A percentile compares a stretch with the other conserved stretches of the same genome.
Evolutionary conservation across 2,113 vertebrate species (phyloP).

Genomic region (Ornithorhynchus anatinus): DNA sequence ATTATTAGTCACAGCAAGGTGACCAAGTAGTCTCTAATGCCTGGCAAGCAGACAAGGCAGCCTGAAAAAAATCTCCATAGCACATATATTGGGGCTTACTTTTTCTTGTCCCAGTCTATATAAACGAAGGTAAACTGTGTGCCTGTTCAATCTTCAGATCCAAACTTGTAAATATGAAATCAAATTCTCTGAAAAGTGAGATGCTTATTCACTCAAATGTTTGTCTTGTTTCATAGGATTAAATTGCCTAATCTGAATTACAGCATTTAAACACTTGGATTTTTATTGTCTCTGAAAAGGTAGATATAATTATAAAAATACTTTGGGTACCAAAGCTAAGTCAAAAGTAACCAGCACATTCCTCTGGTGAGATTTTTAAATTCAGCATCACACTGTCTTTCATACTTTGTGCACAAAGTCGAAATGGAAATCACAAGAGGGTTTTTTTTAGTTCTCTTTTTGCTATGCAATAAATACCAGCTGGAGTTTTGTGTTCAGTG

Average conservation of each 20-base stretch:
- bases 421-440: background rate
- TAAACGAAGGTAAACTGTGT: too few relatives aligned
- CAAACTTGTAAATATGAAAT: too few relatives aligned
- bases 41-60: too few relatives aligned
- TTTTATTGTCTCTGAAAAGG: background rate
- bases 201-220: conserved; percentile 9
- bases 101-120: too few relatives aligned
- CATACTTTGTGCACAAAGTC: background rate
- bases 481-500: conserved; percentile 17
- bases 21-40: too few relatives aligned
- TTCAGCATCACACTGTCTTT: background rate
- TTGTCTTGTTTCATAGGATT: conserved; percentile 37
- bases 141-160: too few relatives aligned
- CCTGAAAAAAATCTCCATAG: too few relatives aligned
- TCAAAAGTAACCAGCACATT: conserved; percentile 17
- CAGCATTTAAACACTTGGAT: background rate
- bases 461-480: conserved; percentile 43
- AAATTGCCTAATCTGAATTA: conserved; percentile 24
- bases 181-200: conserved; percentile 39
- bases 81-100: too few relatives aligned
- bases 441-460: conserved; percentile 3
- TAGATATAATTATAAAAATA: background rate
- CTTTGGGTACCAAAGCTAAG: background rate
- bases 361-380: background rate
- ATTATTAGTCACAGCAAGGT: too few relatives aligned